Evolutionary conservation across 2,113 vertebrate species (phyloP), one percentile per base, ranked within the genome.

Genomic region (Quiscalus mexicanus): DNA sequence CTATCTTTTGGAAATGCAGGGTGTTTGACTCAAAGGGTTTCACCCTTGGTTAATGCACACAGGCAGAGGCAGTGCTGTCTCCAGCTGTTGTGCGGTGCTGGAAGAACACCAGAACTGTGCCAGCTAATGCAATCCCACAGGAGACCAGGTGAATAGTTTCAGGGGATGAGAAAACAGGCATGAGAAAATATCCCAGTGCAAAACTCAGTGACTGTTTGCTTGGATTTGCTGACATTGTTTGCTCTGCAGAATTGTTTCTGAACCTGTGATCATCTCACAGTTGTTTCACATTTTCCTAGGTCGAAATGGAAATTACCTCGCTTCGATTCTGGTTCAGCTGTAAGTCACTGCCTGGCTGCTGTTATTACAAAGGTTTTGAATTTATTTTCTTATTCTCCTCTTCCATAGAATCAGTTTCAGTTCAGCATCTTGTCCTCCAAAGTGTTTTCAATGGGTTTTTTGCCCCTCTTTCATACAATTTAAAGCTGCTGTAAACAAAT

Each of bases 311-410:
- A 89, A 77, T 47, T 4, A 52, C 19, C 30, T 63, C 31, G 25
- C 39, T 94, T 77, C 71, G 70, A 2, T 84, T 84, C 71, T 45
- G 15, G 39, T 77, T 94, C 76, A 93, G 55, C 47, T 90, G 42
- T 11, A 77, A 42, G 19, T 73, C 67, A 44, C 33, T 80, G 75
- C 18, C 25, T 88, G 59, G 14, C 33, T 50, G 64, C 31, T 88
- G 7, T 80, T 62, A 60, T 45, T 39, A 59, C 30, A 35, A 69
- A 77, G 22, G 6, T 49, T 86, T 77, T 90, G 24, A n/a, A 41
- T 74, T 56, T 55, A 15, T 90, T 74, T 63, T 49, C 21, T 59
- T 73, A 23, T 65, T 82, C 10, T 73, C 25, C 25, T 67, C 17
- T 24, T 71, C 59, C 3, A 10, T 3, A 47, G 17, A 37, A 63